Percentiles rank a stretch among this genome's conserved stretches.
phyloP scores from a whole-genome alignment of 2,888 invertebrate species.

The Hydropsyche betteni region DNA sequence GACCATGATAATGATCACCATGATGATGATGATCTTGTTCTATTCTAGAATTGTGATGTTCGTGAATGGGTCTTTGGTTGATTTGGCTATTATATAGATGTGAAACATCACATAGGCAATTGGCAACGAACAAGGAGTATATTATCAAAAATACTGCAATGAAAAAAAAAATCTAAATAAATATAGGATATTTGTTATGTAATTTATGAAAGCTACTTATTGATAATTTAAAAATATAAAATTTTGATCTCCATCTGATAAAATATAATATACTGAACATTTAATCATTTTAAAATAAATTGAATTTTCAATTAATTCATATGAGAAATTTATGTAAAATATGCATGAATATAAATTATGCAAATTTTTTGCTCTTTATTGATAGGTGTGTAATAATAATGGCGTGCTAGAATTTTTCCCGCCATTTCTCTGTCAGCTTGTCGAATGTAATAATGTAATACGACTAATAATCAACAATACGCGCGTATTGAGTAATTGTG shows the following conservation, averaged over 20 bases:
- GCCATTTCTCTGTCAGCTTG: background rate
- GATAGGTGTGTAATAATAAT: background rate
- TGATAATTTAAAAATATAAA: too few relatives aligned
- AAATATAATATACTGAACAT: too few relatives aligned
- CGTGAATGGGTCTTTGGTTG: background rate
- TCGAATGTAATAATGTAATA: slow-evolving; percentile 7
- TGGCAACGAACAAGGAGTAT: background rate
- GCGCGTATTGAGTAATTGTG: too few relatives aligned
- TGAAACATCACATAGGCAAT: slow-evolving; percentile 28
- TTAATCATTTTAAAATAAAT: too few relatives aligned
- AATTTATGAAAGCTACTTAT: too few relatives aligned
- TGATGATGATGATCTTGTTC: background rate
- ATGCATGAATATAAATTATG: too few relatives aligned
- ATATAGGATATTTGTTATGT: too few relatives aligned
- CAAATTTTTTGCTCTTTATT: too few relatives aligned
- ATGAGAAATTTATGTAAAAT: too few relatives aligned
- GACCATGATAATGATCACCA: slow-evolving; percentile 27
- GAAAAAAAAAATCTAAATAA: background rate
- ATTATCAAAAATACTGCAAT: slow-evolving; percentile 4
- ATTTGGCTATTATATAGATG: slow-evolving; percentile 23
- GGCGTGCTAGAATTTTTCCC: slow-evolving; percentile 2
- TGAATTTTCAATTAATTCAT: too few relatives aligned
- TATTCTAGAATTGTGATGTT: background rate
- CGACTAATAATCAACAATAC: background rate
- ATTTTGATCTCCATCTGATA: too few relatives aligned